Conservation (phyloP, 2,888 invertebrate species). For the Icerya purchasi region DNA sequence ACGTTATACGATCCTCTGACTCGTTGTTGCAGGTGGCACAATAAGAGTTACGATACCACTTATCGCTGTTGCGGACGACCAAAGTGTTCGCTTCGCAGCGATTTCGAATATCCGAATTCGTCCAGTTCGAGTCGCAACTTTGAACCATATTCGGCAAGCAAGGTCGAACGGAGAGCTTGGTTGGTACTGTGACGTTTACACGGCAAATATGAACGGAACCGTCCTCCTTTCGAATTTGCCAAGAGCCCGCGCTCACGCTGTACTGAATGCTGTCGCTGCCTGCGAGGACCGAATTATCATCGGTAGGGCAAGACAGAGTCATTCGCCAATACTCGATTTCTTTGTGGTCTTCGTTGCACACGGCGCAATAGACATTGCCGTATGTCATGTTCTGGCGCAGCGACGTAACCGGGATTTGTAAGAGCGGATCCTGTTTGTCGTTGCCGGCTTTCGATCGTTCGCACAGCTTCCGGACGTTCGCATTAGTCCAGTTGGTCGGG, state of each 20-base stretch:
- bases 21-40: constrained; percentile 29
- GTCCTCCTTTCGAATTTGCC: constrained; percentile 5
- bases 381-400: constrained; percentile 21
- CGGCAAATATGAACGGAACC: constrained; percentile 1
- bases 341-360: constrained; percentile 25
- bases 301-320: constrained; percentile 20
- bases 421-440: constrained; percentile 15
- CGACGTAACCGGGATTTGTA: constrained; percentile 21
- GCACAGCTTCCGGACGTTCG: constrained; percentile 18
- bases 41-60: constrained; percentile 27
- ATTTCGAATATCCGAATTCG: constrained; percentile 23
- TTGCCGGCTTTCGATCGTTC: constrained; percentile 20
- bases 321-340: constrained; percentile 25
- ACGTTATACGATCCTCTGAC: background rate
- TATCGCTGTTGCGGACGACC: constrained; percentile 23
- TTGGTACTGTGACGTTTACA: constrained; percentile 17
- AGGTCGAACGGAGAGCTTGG: constrained; percentile 22
- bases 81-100: constrained; percentile 27
- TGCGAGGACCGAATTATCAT: background rate
- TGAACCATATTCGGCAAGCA: constrained; percentile 24
- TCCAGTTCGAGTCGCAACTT: constrained; percentile 25
- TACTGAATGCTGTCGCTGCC: background rate
- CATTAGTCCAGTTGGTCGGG: constrained; percentile 24
- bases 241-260: background rate
- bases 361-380: constrained; percentile 26